A percentile compares a stretch with the other conserved stretches of the same genome.
Evolutionary conservation across 2,888 invertebrate genomes (phyloP).

Genomic region (Thyatira batis): DNA sequence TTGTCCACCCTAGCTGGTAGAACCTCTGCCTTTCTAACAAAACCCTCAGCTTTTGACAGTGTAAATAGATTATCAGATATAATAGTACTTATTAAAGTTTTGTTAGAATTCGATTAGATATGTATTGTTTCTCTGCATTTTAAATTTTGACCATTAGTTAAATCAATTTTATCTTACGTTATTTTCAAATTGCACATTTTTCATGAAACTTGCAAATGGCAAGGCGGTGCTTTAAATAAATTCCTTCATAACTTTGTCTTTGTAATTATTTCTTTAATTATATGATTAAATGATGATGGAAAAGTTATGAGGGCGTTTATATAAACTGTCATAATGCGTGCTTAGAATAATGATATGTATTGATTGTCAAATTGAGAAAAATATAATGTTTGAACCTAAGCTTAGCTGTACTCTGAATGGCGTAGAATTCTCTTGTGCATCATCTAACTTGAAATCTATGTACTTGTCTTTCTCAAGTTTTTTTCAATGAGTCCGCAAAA

Average conservation of each 20-base stretch:
- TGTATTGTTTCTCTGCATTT: too few species aligned
- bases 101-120: too few species aligned
- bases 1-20: not conserved
- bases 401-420: too few species aligned
- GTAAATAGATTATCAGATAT: not conserved
- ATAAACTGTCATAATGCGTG: constrained; percentile 28
- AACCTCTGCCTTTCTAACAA: not conserved
- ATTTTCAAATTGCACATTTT: not conserved
- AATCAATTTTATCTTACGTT: too few species aligned
- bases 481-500: too few species aligned
- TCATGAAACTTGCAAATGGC: constrained; percentile 44
- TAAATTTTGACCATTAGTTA: too few species aligned
- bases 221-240: constrained; percentile 50
- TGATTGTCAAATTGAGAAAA: constrained; percentile 19
- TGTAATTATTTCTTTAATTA: not conserved
- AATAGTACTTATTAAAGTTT: too few species aligned
- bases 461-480: too few species aligned
- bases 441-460: too few species aligned
- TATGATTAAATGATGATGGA: not conserved
- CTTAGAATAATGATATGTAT: constrained; percentile 49
- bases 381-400: constrained; percentile 15
- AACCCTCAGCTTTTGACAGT: not conserved
- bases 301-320: not conserved
- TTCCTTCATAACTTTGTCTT: not conserved
- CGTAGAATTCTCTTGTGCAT: too few species aligned